Base-by-base conservation (phyloP, 2,797 vertebrate genomes). In the Kryptolebias ocellatus region DNA sequence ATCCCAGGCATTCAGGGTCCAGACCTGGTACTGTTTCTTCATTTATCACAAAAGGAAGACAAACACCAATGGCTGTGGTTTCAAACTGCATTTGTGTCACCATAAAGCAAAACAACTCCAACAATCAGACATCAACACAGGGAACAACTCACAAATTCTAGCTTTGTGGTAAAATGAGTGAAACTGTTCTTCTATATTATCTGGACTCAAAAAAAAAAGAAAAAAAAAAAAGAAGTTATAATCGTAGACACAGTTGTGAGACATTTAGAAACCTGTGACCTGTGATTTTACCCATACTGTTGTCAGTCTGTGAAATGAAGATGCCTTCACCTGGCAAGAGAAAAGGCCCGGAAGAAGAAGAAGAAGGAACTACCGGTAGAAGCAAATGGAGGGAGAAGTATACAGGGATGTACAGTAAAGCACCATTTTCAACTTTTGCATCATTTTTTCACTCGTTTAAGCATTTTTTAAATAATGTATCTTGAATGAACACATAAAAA, bases 361-460 rank as follows among this genome's bases (percentile, higher is more conserved):
- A 87, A 85, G 24, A 64, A 82, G 73, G 74, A 84, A 86, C 79
- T 72, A 79, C 68, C 42, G 56, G 71, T 80, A 72, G 59, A 74
- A 75, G 67, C 67, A 67, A 52, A 70, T 65, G 50, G 69, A 69
- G 53, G 72, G 70, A 67, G 81, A 73, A 51, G 70, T 80, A 87
- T 88, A 89, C 90, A 91, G 89, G 90, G 89, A 92, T 92, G 87
- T 91, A 91, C 85, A 92, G 87, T 47, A 74, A 80, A 87, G 80
- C 69, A 84, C 87, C 80, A 77, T 84, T 67, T 83, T 79, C 72
- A 76, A 80, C 71, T 65, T 72, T 81, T 78, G 77, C 74, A 54
- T 66, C 87, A 80, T 74, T 65, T 52, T 66, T 89, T 83, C 75
- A 75, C 76, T 86, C 57, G 67, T 89, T 86, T 81, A 62, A 76